phyloP scores from a whole-genome alignment of 2,888 invertebrate genomes.

The Harpalus rubripes region DNA sequence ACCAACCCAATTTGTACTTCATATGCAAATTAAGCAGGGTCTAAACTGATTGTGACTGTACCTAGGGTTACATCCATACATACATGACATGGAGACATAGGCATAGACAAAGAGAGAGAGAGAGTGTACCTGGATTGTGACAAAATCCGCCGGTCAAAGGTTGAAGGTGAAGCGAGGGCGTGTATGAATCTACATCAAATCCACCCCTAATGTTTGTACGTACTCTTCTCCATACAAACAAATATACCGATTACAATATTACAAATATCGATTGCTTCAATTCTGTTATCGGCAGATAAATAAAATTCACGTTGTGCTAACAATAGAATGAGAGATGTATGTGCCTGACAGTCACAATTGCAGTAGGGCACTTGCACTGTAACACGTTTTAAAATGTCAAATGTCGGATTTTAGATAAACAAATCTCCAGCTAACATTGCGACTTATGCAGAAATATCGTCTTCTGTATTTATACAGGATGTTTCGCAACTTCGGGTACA shows the following conservation, averaged over 20 bases:
- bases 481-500: too few relatives aligned
- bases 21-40: too few relatives aligned
- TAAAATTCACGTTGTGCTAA: neutral
- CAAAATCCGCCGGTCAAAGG: neutral
- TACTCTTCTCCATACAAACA: neutral
- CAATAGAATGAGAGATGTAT: neutral
- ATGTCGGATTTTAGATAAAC: too few relatives aligned
- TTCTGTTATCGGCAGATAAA: neutral
- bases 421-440: too few relatives aligned
- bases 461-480: too few relatives aligned
- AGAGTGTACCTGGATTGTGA: slow-evolving; percentile 5
- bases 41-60: too few relatives aligned
- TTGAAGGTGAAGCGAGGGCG: neutral
- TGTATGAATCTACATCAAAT: neutral
- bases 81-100: neutral
- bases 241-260: neutral
- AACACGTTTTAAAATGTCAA: too few relatives aligned
- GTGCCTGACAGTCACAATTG: too few relatives aligned
- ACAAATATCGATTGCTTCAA: neutral
- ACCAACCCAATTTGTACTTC: too few relatives aligned
- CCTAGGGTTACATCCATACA: neutral
- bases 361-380: too few relatives aligned
- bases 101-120: neutral
- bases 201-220: neutral
- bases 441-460: too few relatives aligned